phyloP scores from a whole-genome alignment of 2,797 vertebrate genomes.

The Sebastolobus altivelis region DNA sequence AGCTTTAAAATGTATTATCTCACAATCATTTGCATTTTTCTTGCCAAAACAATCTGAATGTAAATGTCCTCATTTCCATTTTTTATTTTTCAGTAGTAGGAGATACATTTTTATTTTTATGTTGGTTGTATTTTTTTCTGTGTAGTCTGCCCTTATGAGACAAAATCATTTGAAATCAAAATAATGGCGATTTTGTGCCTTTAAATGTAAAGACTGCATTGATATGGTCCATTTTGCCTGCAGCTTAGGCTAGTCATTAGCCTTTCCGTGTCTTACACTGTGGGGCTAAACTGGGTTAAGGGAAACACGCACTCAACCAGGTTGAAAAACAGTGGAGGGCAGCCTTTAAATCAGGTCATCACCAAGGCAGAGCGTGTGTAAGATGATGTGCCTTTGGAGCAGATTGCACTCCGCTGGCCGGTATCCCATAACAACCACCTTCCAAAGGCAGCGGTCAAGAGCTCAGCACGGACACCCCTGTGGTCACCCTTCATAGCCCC shows the following conservation, averaged over 20 bases:
- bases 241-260: slow-evolving; percentile 71
- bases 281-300: slow-evolving; percentile 77
- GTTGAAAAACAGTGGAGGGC: slow-evolving; percentile 73
- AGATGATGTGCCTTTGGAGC: slow-evolving; percentile 70
- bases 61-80: slow-evolving; percentile 11
- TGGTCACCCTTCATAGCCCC: slow-evolving; percentile 65
- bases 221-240: slow-evolving; percentile 53
- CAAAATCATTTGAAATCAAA: slow-evolving; percentile 26
- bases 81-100: neutral
- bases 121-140: neutral
- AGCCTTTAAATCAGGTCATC: slow-evolving; percentile 80
- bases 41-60: neutral
- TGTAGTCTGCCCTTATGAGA: neutral
- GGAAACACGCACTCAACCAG: slow-evolving; percentile 72
- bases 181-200: slow-evolving; percentile 12
- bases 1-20: slow-evolving; percentile 21
- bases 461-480: slow-evolving; percentile 64
- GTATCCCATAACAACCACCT: slow-evolving; percentile 76
- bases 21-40: slow-evolving; percentile 6
- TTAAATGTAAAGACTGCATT: slow-evolving; percentile 48
- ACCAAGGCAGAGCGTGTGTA: slow-evolving; percentile 53
- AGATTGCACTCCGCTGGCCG: slow-evolving; percentile 61
- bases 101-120: neutral
- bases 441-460: slow-evolving; percentile 71
- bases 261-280: slow-evolving; percentile 67